A percentile compares a stretch with the other conserved stretches of the same genome.
phyloP scores from a whole-genome alignment of 2,888 invertebrate species.

The Arctia plantaginis region DNA sequence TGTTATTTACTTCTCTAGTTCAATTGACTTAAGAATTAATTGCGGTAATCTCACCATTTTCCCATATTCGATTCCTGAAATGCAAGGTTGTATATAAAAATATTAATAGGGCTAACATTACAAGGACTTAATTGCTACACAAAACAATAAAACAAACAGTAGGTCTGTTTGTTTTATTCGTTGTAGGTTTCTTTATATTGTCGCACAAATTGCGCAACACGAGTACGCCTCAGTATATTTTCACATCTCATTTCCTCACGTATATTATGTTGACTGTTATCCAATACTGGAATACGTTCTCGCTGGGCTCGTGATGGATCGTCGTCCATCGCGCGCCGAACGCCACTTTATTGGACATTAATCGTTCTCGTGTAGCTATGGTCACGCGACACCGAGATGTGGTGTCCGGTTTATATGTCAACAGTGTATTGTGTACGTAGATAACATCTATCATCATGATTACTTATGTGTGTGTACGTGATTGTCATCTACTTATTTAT shows the following conservation, averaged over 20 bases:
- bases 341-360: constrained; percentile 52
- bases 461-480: neutral
- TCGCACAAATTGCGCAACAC: neutral
- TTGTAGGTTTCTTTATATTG: neutral
- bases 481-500: neutral
- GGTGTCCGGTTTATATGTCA: constrained; percentile 29
- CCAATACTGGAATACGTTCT: constrained; percentile 28
- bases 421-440: constrained; percentile 18
- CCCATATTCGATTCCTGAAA: neutral
- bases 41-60: no score
- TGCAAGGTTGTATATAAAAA: neutral
- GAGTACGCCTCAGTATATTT: constrained; percentile 8
- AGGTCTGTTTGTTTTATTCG: no score
- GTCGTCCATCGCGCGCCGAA: constrained; percentile 41
- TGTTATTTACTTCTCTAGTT: no score
- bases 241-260: constrained; percentile 35
- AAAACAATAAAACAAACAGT: neutral
- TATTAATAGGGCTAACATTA: neutral
- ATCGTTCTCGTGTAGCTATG: constrained; percentile 47
- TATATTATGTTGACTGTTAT: constrained; percentile 37
- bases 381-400: constrained; percentile 41
- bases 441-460: constrained; percentile 26
- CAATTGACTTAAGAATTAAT: no score
- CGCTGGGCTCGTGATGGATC: constrained; percentile 45
- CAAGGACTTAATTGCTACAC: neutral